Conservation (phyloP, 2,888 invertebrate species). For the Lycocerus yunnanus region DNA sequence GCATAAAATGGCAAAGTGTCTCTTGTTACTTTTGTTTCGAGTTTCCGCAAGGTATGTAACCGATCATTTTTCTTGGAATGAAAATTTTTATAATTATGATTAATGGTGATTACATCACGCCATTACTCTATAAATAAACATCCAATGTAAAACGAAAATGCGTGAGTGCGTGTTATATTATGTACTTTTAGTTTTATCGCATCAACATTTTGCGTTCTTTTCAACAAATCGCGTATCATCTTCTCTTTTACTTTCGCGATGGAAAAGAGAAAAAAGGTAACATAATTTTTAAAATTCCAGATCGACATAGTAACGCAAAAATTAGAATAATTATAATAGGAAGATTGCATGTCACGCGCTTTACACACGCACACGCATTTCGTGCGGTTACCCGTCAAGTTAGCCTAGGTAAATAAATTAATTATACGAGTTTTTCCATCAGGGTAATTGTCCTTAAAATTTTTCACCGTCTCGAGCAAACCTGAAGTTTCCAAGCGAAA, state of each 20-base stretch:
- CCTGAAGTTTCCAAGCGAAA: background rate
- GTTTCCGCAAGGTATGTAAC: background rate
- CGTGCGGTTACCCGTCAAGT: constrained; percentile 5
- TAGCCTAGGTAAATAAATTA: background rate
- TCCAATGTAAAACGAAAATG: constrained; percentile 12
- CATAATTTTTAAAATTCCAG: background rate
- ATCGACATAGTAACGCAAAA: constrained; percentile 4
- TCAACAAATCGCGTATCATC: background rate
- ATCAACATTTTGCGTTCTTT: background rate
- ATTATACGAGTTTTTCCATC: background rate
- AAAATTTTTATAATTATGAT: constrained; percentile 13
- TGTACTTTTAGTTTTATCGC: background rate
- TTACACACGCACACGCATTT: constrained; percentile 16
- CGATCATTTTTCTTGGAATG: constrained; percentile 6
- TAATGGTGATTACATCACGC: constrained; percentile 14
- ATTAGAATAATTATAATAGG: constrained; percentile 17
- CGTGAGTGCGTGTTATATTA: constrained; percentile 13
- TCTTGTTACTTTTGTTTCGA: background rate
- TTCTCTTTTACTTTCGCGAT: background rate
- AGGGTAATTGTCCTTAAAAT: background rate
- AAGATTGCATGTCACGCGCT: constrained; percentile 13
- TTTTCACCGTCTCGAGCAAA: background rate
- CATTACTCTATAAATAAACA: constrained; percentile 14
- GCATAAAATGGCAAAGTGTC: background rate
- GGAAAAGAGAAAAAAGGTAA: background rate